These are phyloP conservation scores for Ischnura elegans DNA, from an alignment of 2,888 invertebrate genomes.

Conservation along the genomic window DNA sequence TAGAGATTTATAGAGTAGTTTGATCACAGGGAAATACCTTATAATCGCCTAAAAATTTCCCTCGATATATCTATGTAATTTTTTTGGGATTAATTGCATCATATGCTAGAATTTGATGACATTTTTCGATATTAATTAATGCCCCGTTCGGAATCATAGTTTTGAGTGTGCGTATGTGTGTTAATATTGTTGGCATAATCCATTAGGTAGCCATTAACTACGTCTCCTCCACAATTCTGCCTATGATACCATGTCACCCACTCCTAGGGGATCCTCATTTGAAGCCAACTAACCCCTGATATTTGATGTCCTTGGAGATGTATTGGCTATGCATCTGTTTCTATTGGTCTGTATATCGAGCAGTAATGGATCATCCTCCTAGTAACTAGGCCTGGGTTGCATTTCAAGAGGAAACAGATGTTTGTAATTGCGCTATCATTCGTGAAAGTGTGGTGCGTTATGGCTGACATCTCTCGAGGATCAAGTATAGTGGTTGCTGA, in stretches of 20 bases:
- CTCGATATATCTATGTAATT: too few species aligned
- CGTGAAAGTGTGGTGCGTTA: neutral
- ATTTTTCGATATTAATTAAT: too few species aligned
- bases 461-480: too few species aligned
- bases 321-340: neutral
- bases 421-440: neutral
- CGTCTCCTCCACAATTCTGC: neutral
- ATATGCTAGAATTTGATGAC: too few species aligned
- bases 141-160: too few species aligned
- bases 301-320: neutral
- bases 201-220: neutral
- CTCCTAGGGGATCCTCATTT: neutral
- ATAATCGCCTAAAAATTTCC: too few species aligned
- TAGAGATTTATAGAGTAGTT: too few species aligned
- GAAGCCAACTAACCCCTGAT: neutral
- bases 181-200: neutral
- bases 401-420: neutral
- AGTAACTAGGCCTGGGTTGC: neutral
- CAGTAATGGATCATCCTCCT: neutral
- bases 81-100: too few species aligned
- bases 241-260: neutral
- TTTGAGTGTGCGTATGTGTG: too few species aligned
- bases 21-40: too few species aligned
- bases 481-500: too few species aligned
- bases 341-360: neutral